Base-by-base conservation (phyloP, 2,113 vertebrate genomes). In the Eidolon helvum region DNA sequence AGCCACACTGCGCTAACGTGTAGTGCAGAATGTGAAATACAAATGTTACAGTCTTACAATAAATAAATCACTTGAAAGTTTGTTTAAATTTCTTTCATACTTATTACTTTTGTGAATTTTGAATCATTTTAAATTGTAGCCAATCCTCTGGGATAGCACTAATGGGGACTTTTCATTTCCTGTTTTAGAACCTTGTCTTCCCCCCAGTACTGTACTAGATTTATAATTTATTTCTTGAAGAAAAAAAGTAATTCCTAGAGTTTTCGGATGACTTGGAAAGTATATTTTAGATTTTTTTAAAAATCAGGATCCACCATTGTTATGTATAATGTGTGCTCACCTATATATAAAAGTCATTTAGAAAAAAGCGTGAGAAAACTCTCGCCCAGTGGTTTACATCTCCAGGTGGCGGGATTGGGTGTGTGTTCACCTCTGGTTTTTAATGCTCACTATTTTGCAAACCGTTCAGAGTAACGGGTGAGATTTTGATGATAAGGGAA, bases 361-460 rank as follows among this genome's bases (percentile, higher is more conserved):
- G 40, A 85, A 71, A 78, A 77, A 83, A 86, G n/a, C 40, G 50
- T 71, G 45, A 50, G 83, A 84, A 75, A 55, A 83, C 14, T 5
- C 3, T 26, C 53, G n/a, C 35, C 33, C 24, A 4, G 91, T 61
- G 75, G 65, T 71, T 87, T 45, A 24, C 24, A 40, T 33, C 19
- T 75, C 75, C 83, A 94, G 88, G 61, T 33, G 68, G 74, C 53
- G 75, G 35, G 28, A 83, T 84, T 55, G 83, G 68, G 75, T 91
- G 71, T 63, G 43, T 84, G 45, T 92, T 96, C 77, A 77, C 72
- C 28, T 94, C 87, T 69, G 75, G 30, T 53, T 83, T 78, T 43
- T 77, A 9, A 92, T 24, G 89, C 88, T 88, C 43, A 38, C 10
- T 87, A 71, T 68, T 82, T 96, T 91, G 95, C 87, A 87, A 5